These are phyloP conservation scores for Plagiodera versicolora DNA, from an alignment of 2,888 invertebrate species.

Conservation along the genomic window DNA sequence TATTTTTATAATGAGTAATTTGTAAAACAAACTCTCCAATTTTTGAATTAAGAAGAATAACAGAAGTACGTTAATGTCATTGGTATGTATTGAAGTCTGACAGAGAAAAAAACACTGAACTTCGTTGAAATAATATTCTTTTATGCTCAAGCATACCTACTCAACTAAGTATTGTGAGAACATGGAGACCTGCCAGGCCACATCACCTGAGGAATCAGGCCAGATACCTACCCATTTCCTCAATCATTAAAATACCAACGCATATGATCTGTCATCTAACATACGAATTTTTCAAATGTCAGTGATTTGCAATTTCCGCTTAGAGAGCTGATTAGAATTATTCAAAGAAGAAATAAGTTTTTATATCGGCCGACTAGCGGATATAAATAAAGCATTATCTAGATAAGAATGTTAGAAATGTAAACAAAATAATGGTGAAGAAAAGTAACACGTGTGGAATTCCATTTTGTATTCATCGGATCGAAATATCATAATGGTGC, in stretches of 20 bases:
- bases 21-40: too few species aligned
- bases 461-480: neutral
- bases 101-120: too few species aligned
- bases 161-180: neutral
- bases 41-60: too few species aligned
- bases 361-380: constrained; percentile 17
- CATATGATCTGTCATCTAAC: constrained; percentile 18
- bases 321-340: constrained; percentile 21
- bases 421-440: neutral
- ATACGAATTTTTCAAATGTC: constrained; percentile 19
- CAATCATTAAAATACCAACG: constrained; percentile 22
- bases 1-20: too few species aligned
- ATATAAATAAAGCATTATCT: constrained; percentile 16
- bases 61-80: too few species aligned
- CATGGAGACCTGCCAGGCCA: neutral
- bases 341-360: constrained; percentile 17
- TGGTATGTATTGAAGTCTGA: too few species aligned
- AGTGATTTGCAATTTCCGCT: constrained; percentile 25
- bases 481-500: neutral
- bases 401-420: constrained; percentile 16
- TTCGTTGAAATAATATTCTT: neutral
- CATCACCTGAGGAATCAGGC: constrained; percentile 8
- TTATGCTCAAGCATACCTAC: neutral
- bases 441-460: neutral
- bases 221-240: constrained; percentile 12